These are phyloP conservation scores for Chelonus insularis DNA, from an alignment of 1,140 invertebrate species.

Conservation along the genomic window DNA sequence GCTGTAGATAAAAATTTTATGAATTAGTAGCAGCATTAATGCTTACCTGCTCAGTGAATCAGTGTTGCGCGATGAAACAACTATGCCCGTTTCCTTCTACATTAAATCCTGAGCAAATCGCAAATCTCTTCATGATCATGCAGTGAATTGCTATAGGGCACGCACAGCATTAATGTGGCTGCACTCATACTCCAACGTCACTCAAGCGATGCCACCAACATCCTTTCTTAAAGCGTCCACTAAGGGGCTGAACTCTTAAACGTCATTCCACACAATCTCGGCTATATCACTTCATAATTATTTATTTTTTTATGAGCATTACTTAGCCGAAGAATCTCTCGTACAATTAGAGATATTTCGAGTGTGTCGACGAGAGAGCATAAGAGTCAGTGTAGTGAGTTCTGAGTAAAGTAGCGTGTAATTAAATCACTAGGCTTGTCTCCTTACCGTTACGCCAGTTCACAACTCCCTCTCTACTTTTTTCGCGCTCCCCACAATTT, in stretches of 20 bases:
- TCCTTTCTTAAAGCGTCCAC: conserved; percentile 3
- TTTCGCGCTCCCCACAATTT: neutral
- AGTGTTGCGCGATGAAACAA: conserved; percentile 34
- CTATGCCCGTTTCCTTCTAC: conserved; percentile 47
- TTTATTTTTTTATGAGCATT: neutral
- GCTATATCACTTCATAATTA: neutral
- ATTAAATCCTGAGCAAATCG: conserved; percentile 47
- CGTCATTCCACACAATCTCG: neutral
- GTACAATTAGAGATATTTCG: conserved; percentile 15
- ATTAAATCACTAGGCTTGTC: conserved; percentile 28
- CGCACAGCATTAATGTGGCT: conserved; percentile 38
- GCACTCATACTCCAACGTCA: conserved; percentile 9
- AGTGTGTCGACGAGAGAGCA: conserved; percentile 6
- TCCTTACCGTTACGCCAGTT: conserved; percentile 23
- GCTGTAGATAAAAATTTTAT: too few species aligned
- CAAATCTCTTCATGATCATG: conserved; percentile 36
- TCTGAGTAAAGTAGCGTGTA: conserved; percentile 21
- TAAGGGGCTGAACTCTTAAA: neutral
- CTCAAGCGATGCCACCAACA: conserved; percentile 15
- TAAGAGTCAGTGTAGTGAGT: conserved; percentile 15
- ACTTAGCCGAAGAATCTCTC: neutral
- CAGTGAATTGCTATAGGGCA: conserved; percentile 49
- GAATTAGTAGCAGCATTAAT: too few species aligned
- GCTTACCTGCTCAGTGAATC: neutral
- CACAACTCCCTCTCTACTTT: neutral